These are phyloP conservation scores for Petrolisthes manimaculis DNA, from an alignment of 2,888 invertebrate species.

Conservation along the genomic window DNA sequence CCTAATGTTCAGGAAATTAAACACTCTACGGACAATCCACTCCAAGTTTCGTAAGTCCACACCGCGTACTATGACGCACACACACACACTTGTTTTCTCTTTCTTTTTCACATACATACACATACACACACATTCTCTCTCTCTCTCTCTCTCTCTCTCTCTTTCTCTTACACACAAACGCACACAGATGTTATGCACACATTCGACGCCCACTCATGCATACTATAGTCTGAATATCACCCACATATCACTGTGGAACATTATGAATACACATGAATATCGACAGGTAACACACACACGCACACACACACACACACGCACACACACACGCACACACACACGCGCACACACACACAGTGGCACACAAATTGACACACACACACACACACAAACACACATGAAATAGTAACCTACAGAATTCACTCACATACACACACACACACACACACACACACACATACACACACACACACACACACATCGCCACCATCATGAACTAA, in stretches of 20 bases:
- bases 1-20: too few relatives aligned
- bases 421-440: conserved; percentile 27
- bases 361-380: too few relatives aligned
- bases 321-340: not conserved
- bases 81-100: not conserved
- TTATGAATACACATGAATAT: not conserved
- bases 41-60: too few relatives aligned
- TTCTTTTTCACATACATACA: not conserved
- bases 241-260: not conserved
- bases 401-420: not conserved
- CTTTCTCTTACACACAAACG: not conserved
- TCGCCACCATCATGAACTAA: not conserved
- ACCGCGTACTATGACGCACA: too few relatives aligned
- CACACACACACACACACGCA: not conserved
- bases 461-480: not conserved
- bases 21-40: too few relatives aligned
- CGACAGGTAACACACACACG: not conserved
- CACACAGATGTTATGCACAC: not conserved
- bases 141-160: not conserved
- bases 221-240: not conserved
- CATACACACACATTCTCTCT: not conserved
- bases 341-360: not conserved
- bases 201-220: not conserved
- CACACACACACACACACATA: conserved; percentile 29
- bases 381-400: too few relatives aligned